A percentile compares a stretch with the other conserved stretches of the same genome.
These are phyloP conservation scores for Parnassius orleans DNA, from an alignment of 2,888 invertebrate genomes.

Conservation along the genomic window DNA sequence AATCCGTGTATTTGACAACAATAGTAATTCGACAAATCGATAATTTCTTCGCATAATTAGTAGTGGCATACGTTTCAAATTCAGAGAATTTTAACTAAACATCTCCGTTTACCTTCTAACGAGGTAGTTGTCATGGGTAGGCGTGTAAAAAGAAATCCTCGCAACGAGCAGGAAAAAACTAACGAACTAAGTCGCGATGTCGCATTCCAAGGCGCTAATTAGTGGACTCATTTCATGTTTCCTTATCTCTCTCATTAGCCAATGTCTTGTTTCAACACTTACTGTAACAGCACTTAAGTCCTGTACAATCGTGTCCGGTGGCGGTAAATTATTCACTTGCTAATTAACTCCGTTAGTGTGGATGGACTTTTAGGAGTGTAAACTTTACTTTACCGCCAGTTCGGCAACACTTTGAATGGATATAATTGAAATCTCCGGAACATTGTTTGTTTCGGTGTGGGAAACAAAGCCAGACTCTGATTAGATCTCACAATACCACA, in stretches of 20 bases:
- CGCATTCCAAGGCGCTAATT: slow-evolving; percentile 12
- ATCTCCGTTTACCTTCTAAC: too few relatives aligned
- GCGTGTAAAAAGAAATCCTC: too few relatives aligned
- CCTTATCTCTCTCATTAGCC: slow-evolving; percentile 17
- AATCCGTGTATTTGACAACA: too few relatives aligned
- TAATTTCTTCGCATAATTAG: too few relatives aligned
- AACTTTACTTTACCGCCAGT: slow-evolving; percentile 32
- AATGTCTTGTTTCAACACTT: slow-evolving; percentile 13
- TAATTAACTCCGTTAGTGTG: slow-evolving; percentile 32
- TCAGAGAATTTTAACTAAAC: too few relatives aligned
- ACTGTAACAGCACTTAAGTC: slow-evolving; percentile 5
- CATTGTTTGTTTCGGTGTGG: slow-evolving; percentile 52
- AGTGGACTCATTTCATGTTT: slow-evolving; percentile 10
- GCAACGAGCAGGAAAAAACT: background rate
- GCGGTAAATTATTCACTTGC: slow-evolving; percentile 28
- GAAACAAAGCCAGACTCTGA: slow-evolving; percentile 56
- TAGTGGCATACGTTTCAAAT: too few relatives aligned
- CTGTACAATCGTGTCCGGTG: slow-evolving; percentile 1
- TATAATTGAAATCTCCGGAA: slow-evolving; percentile 57
- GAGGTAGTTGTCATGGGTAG: too few relatives aligned
- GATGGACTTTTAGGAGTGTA: slow-evolving; percentile 35
- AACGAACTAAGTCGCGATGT: slow-evolving; percentile 1
- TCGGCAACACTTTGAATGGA: slow-evolving; percentile 38
- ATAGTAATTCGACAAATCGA: too few relatives aligned
- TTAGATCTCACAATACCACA: slow-evolving; percentile 38